Conservation (phyloP, 2,113 vertebrate species). For the Symphodus melops region DNA sequence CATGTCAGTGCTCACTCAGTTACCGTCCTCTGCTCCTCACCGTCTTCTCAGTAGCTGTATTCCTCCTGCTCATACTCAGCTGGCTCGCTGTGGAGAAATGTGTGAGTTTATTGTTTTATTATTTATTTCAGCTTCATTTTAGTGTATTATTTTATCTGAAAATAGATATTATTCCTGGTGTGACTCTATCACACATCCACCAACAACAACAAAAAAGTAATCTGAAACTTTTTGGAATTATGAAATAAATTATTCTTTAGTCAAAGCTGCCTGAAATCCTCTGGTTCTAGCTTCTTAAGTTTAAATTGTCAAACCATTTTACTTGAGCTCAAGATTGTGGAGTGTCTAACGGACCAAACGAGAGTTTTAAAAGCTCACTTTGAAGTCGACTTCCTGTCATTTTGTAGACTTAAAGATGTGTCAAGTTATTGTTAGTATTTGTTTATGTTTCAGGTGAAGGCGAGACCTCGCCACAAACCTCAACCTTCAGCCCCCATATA, state of each 20-base stretch:
- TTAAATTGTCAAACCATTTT: too few species aligned
- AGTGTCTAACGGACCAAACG: too few species aligned
- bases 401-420: too few species aligned
- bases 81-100: conserved; percentile 45
- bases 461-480: neutral
- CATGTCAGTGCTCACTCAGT: conserved; percentile 49
- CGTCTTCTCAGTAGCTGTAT: conserved; percentile 51
- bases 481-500: conserved; percentile 59
- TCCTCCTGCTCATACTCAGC: conserved; percentile 58
- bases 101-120: conserved; percentile 64
- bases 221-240: too few species aligned
- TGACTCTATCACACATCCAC: neutral
- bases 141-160: too few species aligned
- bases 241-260: too few species aligned
- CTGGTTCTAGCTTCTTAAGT: too few species aligned
- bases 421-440: neutral
- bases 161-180: neutral
- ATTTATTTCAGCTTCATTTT: too few species aligned
- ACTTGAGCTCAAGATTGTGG: too few species aligned
- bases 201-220: neutral
- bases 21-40: conserved; percentile 62
- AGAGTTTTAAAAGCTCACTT: too few species aligned
- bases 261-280: too few species aligned
- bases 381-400: too few species aligned
- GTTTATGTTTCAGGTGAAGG: conserved; percentile 51